These are phyloP conservation scores for Ptilodon capucinus DNA, from an alignment of 2,888 invertebrate species.

Conservation along the genomic window DNA sequence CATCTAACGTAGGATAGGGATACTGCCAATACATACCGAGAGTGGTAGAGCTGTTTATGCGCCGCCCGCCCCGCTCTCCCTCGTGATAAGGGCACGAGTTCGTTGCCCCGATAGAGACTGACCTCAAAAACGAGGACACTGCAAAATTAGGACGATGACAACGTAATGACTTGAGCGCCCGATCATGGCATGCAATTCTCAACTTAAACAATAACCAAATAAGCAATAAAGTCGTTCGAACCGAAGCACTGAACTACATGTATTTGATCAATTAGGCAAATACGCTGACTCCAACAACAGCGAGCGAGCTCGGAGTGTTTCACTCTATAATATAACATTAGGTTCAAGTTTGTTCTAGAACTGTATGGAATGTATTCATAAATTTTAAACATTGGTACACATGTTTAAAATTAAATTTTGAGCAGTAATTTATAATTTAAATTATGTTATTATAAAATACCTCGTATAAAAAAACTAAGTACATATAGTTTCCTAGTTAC, in stretches of 20 bases:
- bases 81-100: slow-evolving; percentile 82
- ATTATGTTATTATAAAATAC: no score
- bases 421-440: no score
- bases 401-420: no score
- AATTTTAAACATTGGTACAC: no score
- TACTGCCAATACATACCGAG: slow-evolving; percentile 27
- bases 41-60: slow-evolving; percentile 38
- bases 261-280: slow-evolving; percentile 83
- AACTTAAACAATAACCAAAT: slow-evolving; percentile 41
- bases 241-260: slow-evolving; percentile 65
- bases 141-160: slow-evolving; percentile 84
- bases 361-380: slow-evolving; percentile 5
- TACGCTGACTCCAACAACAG: slow-evolving; percentile 77
- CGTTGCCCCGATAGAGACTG: slow-evolving; percentile 83
- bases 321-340: slow-evolving; percentile 67
- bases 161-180: slow-evolving; percentile 77
- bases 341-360: slow-evolving; percentile 51
- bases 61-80: slow-evolving; percentile 55
- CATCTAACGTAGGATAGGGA: slow-evolving; percentile 68
- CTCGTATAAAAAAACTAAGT: no score
- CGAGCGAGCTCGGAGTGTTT: slow-evolving; percentile 73
- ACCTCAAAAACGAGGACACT: slow-evolving; percentile 89
- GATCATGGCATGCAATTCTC: slow-evolving; percentile 50
- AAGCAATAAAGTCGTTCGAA: slow-evolving; percentile 43
- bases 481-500: no score